phyloP scores from a whole-genome alignment of 92 coral and sea anemone species.

The Ricordea florida region DNA sequence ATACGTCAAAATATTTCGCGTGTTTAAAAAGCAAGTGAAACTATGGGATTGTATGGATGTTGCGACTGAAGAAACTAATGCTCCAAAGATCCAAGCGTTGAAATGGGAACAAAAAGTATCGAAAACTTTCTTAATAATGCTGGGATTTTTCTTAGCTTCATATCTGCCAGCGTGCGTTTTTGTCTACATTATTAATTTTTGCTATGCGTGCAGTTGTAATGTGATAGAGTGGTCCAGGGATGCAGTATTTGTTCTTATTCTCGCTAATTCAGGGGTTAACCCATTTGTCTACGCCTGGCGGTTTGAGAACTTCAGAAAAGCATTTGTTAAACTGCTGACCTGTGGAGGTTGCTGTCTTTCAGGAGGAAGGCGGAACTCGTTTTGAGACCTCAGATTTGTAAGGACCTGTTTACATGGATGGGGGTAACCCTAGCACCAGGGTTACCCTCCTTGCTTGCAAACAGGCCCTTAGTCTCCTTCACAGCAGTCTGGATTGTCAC shows the following conservation, averaged over 20 bases:
- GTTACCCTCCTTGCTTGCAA: too few relatives aligned
- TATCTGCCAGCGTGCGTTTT: constrained; percentile 56
- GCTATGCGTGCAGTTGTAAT: constrained; percentile 60
- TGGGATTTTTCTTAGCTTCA: constrained; percentile 47
- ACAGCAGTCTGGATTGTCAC: too few relatives aligned
- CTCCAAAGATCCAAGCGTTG: constrained; percentile 34
- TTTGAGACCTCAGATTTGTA: too few relatives aligned
- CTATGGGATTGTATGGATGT: constrained; percentile 38
- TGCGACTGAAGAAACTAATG: not conserved
- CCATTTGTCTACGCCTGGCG: constrained; percentile 74
- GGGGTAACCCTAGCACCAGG: too few relatives aligned
- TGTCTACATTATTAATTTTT: constrained; percentile 57
- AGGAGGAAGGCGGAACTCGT: too few relatives aligned
- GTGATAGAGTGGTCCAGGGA: constrained; percentile 71
- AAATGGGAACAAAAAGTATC: constrained; percentile 70
- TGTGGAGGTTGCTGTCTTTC: too few relatives aligned
- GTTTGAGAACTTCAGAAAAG: constrained; percentile 47
- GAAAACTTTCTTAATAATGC: constrained; percentile 61
- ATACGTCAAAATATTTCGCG: constrained; percentile 45
- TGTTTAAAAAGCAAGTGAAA: constrained; percentile 38
- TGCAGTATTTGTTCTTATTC: constrained; percentile 24
- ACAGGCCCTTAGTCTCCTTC: too few relatives aligned
- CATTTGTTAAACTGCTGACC: constrained; percentile 59
- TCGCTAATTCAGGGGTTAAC: constrained; percentile 66
- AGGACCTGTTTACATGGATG: too few relatives aligned